Evolutionary conservation across 2,888 invertebrate species (phyloP), one percentile per base, ranked within the genome.

Genomic region (Apamea crenata): DNA sequence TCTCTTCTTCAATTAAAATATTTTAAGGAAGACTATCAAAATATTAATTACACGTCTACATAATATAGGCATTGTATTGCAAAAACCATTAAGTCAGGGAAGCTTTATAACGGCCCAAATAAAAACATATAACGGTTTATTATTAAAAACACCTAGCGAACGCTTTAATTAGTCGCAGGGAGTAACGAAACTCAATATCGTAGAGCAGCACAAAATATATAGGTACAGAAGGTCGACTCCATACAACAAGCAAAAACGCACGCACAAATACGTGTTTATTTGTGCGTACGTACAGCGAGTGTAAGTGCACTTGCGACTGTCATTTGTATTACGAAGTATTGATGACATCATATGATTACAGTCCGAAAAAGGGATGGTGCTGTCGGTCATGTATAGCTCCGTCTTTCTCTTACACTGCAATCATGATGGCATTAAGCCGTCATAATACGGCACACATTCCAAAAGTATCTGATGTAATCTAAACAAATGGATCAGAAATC

Each of bases 171-270:
- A 85, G 78, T 77, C 32, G 63, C 73, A 61, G n/a, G 76, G 80
- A 82, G 82, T 87, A 84, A 84, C 82, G 78, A 90, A 90, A 86
- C 78, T 87, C 83, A 83, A 89, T 88, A 85, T 82, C 56, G 56
- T 56, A 25, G 36, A 16, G 10, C 1, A 74, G 16, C 12, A 47
- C 25, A 16, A 47, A 63, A 21, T 16, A 16, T 5, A 61, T 12
- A 2, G 16, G 0, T 14, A 18, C 83, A 83, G 78, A 83, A 83
- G 78, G 25, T 21, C 6, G 2, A 1, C 1, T 70, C 0, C 1
- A 32, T 40, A 14, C 3, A 50, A 50, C 1, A 1, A 66, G 7
- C 2, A 0, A 66, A 73, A 56, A 81, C 1, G 32, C n/a, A 40
- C 36, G 18, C 29, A 25, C 25, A n/a, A n/a, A n/a, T n/a, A n/a